Evolutionary conservation across 2,797 vertebrate genomes (phyloP).

Genomic region (Esox masquinongy): DNA sequence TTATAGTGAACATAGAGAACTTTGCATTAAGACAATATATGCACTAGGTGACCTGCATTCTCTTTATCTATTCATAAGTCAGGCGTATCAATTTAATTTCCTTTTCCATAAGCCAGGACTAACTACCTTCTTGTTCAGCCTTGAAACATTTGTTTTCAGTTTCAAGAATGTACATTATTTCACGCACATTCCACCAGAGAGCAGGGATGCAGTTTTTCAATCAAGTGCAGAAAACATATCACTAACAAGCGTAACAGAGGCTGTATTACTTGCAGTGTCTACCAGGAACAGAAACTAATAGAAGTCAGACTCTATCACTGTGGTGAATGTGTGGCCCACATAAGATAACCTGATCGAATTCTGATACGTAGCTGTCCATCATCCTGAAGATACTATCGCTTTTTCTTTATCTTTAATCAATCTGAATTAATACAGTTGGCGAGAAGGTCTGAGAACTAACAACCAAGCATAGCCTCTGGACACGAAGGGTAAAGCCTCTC

Average conservation of each 20-base stretch:
- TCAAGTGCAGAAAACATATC: constrained; percentile 59
- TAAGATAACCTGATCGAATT: constrained; percentile 64
- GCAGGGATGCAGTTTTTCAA: constrained; percentile 48
- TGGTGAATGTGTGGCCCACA: constrained; percentile 62
- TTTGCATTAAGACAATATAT: background rate
- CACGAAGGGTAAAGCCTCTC: background rate
- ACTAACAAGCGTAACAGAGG: constrained; percentile 69
- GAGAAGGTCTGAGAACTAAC: constrained; percentile 57
- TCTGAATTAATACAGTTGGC: constrained; percentile 59
- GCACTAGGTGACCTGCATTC: background rate
- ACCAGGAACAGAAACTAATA: constrained; percentile 58
- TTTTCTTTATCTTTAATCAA: constrained; percentile 70
- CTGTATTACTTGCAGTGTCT: constrained; percentile 62
- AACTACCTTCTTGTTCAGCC: constrained; percentile 39
- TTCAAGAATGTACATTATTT: constrained; percentile 64
- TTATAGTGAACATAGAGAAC: background rate
- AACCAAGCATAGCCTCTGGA: constrained; percentile 51
- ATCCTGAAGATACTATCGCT: constrained; percentile 61
- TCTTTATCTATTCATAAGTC: background rate
- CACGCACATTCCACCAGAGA: constrained; percentile 48
- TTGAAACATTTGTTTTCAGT: constrained; percentile 50
- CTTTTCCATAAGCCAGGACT: constrained; percentile 32
- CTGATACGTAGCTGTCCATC: constrained; percentile 69
- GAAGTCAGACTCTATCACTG: constrained; percentile 36
- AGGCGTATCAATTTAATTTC: background rate